These are phyloP conservation scores for Aptenodytes patagonicus DNA, from an alignment of 2,113 vertebrate genomes.

Conservation along the genomic window DNA sequence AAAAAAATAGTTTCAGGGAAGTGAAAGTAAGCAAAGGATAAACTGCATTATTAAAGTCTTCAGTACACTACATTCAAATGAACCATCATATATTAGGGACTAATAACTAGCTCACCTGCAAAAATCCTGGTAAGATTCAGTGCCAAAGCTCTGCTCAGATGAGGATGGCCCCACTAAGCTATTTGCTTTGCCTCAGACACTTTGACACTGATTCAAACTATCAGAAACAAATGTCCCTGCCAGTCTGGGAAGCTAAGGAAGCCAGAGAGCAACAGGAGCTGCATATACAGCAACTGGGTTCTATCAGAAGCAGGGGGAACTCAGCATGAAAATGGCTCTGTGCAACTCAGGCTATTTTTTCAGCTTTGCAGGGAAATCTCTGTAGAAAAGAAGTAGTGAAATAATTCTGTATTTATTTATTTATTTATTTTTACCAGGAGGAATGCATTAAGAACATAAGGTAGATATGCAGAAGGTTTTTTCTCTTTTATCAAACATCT, in stretches of 20 bases:
- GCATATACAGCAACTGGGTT: neutral
- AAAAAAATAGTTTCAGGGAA: neutral
- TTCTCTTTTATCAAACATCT: conserved; percentile 15
- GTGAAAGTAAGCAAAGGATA: neutral
- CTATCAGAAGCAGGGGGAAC: neutral
- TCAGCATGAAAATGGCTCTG: neutral
- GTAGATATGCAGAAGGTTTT: neutral
- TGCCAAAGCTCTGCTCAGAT: neutral
- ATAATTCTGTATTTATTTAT: neutral
- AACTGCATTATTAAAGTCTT: neutral
- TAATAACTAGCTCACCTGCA: neutral
- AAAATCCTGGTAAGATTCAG: neutral
- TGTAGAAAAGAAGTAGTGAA: neutral
- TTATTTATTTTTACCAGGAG: conserved; percentile 4
- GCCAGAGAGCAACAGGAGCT: neutral
- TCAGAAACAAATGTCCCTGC: neutral
- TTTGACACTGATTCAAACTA: neutral
- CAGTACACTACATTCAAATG: neutral
- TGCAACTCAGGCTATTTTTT: neutral
- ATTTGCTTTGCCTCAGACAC: neutral
- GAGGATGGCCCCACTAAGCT: neutral
- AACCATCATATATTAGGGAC: neutral
- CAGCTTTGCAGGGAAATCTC: neutral
- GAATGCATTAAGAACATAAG: neutral
- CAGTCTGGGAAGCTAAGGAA: neutral